Evolutionary conservation across 2,797 vertebrate genomes (phyloP).

Genomic region (Borostomias antarcticus): DNA sequence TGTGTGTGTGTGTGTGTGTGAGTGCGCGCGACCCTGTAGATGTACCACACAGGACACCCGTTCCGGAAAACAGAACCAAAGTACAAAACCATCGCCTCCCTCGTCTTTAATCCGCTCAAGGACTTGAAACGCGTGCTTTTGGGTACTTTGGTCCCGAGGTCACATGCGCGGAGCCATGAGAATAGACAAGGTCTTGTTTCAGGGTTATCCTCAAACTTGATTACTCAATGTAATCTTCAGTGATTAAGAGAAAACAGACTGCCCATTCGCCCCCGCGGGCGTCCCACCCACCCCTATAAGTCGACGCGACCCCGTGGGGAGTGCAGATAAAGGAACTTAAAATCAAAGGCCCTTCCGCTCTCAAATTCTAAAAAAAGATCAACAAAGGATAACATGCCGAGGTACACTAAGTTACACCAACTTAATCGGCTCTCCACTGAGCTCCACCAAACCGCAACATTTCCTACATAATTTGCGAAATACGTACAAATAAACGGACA

Average conservation of each 20-base stretch:
- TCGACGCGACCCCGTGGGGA: no score
- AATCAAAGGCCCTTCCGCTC: no score
- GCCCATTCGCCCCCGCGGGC: no score
- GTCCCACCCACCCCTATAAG: no score
- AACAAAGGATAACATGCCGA: no score
- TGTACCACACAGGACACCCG: not conserved
- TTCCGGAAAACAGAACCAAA: not conserved
- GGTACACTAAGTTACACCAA: no score
- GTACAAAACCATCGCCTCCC: not conserved
- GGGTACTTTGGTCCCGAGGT: not conserved
- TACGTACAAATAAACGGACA: slow-evolving; percentile 4
- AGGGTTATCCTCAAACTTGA: not conserved
- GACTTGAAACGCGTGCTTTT: not conserved
- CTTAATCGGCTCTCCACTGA: no score
- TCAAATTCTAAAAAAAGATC: no score
- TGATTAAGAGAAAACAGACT: not conserved
- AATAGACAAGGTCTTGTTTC: not conserved
- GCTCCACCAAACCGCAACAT: no score
- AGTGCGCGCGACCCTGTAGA: not conserved
- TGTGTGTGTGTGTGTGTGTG: not conserved
- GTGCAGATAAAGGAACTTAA: no score
- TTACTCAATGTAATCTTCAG: not conserved
- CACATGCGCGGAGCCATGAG: not conserved
- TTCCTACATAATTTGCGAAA: no score
- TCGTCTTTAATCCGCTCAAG: not conserved